Conservation (phyloP, 2,888 invertebrate genomes). For the Clanis bilineata region DNA sequence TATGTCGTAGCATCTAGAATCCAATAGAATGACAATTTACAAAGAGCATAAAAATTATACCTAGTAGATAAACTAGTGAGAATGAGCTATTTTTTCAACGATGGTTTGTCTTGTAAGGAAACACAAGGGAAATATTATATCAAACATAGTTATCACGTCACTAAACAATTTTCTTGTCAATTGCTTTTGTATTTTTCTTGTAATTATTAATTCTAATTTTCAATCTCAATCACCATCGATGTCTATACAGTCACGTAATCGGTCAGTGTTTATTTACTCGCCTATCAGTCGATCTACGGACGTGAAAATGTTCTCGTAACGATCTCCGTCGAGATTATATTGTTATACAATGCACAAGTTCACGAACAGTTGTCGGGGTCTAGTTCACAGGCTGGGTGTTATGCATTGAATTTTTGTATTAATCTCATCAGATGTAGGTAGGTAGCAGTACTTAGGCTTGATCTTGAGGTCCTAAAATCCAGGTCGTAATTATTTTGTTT, state of each 20-base stretch:
- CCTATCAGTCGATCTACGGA: conserved; percentile 45
- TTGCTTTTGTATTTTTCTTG: too few relatives aligned
- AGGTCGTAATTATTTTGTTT: too few relatives aligned
- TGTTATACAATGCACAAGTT: conserved; percentile 51
- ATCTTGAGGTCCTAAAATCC: too few relatives aligned
- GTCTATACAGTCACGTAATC: conserved; percentile 24
- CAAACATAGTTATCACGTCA: too few relatives aligned
- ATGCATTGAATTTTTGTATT: neutral
- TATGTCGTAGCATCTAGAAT: too few relatives aligned
- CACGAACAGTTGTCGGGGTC: conserved; percentile 20
- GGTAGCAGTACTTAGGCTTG: too few relatives aligned
- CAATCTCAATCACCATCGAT: conserved; percentile 21
- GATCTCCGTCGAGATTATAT: conserved; percentile 47
- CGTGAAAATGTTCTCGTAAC: conserved; percentile 58
- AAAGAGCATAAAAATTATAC: neutral
- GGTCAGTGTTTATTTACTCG: conserved; percentile 33
- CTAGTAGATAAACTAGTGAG: conserved; percentile 15
- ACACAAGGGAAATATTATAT: too few relatives aligned
- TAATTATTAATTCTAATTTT: too few relatives aligned
- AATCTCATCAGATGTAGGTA: too few relatives aligned
- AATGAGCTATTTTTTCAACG: too few relatives aligned
- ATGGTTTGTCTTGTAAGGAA: too few relatives aligned
- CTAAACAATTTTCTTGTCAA: too few relatives aligned
- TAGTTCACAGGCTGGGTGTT: neutral
- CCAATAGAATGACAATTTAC: neutral